Evolutionary conservation across 64 coral and sea anemone genomes (phyloP).

Genomic region (Montipora foliosa): DNA sequence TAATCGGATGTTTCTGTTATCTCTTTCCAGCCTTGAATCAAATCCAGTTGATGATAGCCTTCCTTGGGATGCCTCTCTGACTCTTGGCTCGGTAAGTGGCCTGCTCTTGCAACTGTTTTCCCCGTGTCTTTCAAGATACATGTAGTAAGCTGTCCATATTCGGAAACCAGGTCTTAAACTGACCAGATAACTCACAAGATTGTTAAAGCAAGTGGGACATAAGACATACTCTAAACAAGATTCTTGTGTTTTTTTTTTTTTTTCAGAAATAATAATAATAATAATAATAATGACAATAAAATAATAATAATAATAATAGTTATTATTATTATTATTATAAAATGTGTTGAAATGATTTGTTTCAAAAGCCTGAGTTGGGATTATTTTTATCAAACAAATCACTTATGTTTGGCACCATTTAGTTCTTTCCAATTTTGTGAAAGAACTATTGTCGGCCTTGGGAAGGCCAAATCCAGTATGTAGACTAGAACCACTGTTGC

Average conservation of each 20-base stretch:
- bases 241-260: background rate
- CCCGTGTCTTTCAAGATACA: background rate
- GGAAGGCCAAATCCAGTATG: background rate
- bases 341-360: too few relatives aligned
- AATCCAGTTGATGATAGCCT: slow-evolving; percentile 52
- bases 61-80: slow-evolving; percentile 38
- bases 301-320: too few relatives aligned
- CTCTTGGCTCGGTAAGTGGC: slow-evolving; percentile 24
- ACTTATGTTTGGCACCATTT: background rate
- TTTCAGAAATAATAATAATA: background rate
- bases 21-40: slow-evolving; percentile 63
- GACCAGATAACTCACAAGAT: too few relatives aligned
- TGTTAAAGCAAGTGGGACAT: too few relatives aligned
- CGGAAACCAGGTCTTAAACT: background rate
- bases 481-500: too few relatives aligned
- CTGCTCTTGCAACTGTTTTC: background rate
- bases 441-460: too few relatives aligned
- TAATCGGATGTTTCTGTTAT: slow-evolving; percentile 12
- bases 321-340: too few relatives aligned
- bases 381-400: background rate
- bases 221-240: background rate
- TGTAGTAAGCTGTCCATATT: background rate
- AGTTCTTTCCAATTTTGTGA: too few relatives aligned
- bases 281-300: too few relatives aligned
- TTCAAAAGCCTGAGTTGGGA: background rate